Percentiles rank a stretch among this genome's conserved stretches.
Evolutionary conservation across 1,140 invertebrate genomes (phyloP).

Genomic region (Euwallacea similis): DNA sequence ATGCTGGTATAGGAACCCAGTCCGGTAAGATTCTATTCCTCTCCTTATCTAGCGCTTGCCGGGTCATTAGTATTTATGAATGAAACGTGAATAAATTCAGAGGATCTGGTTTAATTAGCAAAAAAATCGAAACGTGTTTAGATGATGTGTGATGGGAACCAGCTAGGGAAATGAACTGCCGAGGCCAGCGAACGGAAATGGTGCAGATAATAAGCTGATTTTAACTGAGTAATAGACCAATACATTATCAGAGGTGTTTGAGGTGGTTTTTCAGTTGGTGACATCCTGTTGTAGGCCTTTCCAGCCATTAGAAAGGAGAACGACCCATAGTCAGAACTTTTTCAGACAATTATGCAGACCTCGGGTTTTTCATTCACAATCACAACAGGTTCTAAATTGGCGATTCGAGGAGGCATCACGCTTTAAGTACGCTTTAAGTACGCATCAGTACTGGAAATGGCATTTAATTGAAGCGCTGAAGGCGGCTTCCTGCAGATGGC

Average conservation of each 20-base stretch:
- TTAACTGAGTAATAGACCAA: constrained; percentile 15
- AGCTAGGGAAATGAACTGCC: constrained; percentile 20
- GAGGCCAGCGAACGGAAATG: constrained; percentile 14
- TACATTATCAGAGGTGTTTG: constrained; percentile 2
- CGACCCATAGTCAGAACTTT: not conserved
- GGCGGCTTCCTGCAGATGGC: not conserved
- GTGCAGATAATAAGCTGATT: constrained; percentile 8
- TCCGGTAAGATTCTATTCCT: constrained; percentile 13
- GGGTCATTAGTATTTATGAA: constrained; percentile 34
- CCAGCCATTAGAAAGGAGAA: not conserved
- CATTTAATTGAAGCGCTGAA: not conserved
- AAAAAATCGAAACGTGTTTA: constrained; percentile 23
- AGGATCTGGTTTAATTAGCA: constrained; percentile 30
- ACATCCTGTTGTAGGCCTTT: not conserved
- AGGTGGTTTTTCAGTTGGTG: not conserved
- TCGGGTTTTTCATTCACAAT: not conserved
- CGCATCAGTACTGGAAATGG: not conserved
- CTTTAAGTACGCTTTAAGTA: not conserved
- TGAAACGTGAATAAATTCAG: constrained; percentile 24
- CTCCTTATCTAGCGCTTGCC: constrained; percentile 22
- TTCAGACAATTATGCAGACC: not conserved
- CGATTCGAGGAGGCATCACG: not conserved
- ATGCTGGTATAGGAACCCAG: constrained; percentile 13
- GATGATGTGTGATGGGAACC: constrained; percentile 18
- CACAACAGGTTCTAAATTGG: not conserved